phyloP scores from a whole-genome alignment of 2,797 vertebrate species.

The Erethizon dorsatum region DNA sequence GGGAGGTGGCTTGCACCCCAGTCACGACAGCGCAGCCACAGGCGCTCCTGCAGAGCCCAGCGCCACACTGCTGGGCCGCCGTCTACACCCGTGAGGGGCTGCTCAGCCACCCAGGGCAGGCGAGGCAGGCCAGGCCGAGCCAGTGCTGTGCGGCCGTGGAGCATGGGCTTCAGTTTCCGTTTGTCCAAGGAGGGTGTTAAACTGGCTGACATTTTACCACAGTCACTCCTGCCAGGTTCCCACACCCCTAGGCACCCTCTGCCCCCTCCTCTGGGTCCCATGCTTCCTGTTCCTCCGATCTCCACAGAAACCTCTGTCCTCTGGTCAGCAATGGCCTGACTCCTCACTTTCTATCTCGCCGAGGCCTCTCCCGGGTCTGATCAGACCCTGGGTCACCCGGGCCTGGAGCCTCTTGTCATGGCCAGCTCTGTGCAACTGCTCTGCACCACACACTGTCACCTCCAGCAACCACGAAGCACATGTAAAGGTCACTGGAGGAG shows the following conservation, averaged over 20 bases:
- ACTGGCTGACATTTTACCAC: background rate
- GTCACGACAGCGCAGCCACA: fast-evolving
- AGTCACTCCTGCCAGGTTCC: background rate
- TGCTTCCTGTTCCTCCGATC: conserved; percentile 79
- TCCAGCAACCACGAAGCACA: background rate
- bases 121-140: background rate
- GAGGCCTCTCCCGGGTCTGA: conserved; percentile 26
- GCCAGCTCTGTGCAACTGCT: background rate
- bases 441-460: background rate
- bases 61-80: background rate
- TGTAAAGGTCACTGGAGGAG: conserved; percentile 15
- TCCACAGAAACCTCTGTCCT: conserved; percentile 74
- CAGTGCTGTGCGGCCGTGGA: fast-evolving
- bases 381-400: background rate
- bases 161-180: background rate
- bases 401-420: background rate
- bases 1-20: background rate
- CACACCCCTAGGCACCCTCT: background rate
- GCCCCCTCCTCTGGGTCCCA: background rate
- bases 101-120: fast-evolving
- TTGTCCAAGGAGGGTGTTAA: background rate
- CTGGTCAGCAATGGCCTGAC: conserved; percentile 66
- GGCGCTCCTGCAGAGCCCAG: fast-evolving
- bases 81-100: background rate
- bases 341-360: conserved; percentile 64